Conservation (phyloP, 2,888 invertebrate species). For the Phorcus lineatus region DNA sequence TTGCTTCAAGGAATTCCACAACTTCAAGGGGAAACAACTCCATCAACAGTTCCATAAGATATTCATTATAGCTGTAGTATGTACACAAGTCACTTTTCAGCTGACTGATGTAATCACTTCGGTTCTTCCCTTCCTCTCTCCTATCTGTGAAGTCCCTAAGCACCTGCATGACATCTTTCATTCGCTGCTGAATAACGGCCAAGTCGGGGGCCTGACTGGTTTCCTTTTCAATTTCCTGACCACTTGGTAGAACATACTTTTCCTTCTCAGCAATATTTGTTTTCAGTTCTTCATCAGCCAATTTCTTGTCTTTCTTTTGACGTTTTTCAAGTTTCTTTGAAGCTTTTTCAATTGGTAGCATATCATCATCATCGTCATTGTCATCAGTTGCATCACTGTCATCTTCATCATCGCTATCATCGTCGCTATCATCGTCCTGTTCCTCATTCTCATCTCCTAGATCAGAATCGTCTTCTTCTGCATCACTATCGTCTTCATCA, state of each 20-base stretch:
- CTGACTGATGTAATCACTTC: slow-evolving; percentile 88
- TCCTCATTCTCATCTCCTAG: slow-evolving; percentile 57
- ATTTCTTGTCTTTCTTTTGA: slow-evolving; percentile 81
- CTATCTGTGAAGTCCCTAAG: slow-evolving; percentile 84
- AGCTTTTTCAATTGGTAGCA: slow-evolving; percentile 89
- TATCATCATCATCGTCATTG: slow-evolving; percentile 37
- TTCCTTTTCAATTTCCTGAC: slow-evolving; percentile 83
- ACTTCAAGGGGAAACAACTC: slow-evolving; percentile 71
- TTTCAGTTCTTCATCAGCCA: slow-evolving; percentile 88
- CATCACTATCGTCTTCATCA: slow-evolving; percentile 44
- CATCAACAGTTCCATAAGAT: slow-evolving; percentile 89
- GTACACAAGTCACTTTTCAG: slow-evolving; percentile 90
- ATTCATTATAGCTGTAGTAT: slow-evolving; percentile 98
- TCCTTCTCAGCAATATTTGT: slow-evolving; percentile 81
- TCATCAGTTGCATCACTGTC: slow-evolving; percentile 34
- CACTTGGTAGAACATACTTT: slow-evolving; percentile 85
- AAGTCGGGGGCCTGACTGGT: slow-evolving; percentile 77
- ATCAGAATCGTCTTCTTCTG: slow-evolving; percentile 53
- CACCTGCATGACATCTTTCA: slow-evolving; percentile 87
- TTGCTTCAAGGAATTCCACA: slow-evolving; percentile 95
- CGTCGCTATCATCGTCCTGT: slow-evolving; percentile 76
- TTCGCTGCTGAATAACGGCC: slow-evolving; percentile 90
- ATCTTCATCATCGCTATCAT: slow-evolving; percentile 72
- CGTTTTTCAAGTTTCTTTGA: slow-evolving; percentile 86
- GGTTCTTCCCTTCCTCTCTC: slow-evolving; percentile 74